These are phyloP conservation scores for Telenomus remus DNA, from an alignment of 1,140 invertebrate species.

Conservation along the genomic window DNA sequence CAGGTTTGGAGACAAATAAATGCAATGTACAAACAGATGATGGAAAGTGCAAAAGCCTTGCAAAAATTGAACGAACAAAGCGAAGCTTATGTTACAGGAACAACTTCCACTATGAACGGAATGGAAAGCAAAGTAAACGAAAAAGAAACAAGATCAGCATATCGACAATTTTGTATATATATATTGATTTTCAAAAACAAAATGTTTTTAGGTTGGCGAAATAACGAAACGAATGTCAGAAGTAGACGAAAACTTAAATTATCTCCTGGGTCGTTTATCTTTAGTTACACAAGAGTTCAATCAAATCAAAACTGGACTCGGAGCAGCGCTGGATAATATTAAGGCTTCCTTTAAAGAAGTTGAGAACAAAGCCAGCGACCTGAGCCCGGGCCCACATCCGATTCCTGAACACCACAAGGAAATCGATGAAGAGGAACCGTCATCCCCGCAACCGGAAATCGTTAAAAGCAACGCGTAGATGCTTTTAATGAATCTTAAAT, in stretches of 20 bases:
- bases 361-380: slow-evolving; percentile 77
- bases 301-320: slow-evolving; percentile 85
- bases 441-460: slow-evolving; percentile 32
- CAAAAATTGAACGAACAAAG: slow-evolving; percentile 87
- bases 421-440: slow-evolving; percentile 45
- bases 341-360: slow-evolving; percentile 81
- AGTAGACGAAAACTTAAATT: slow-evolving; percentile 90
- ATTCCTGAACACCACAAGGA: slow-evolving; percentile 69
- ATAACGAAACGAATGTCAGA: slow-evolving; percentile 88
- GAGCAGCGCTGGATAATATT: slow-evolving; percentile 83
- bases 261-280: slow-evolving; percentile 85
- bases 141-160: too few relatives aligned
- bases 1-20: slow-evolving; percentile 90
- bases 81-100: slow-evolving; percentile 87
- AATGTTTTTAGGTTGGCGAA: slow-evolving; percentile 77
- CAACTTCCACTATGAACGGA: slow-evolving; percentile 85
- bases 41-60: slow-evolving; percentile 83
- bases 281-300: slow-evolving; percentile 91
- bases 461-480: slow-evolving; percentile 31
- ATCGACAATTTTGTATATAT: too few relatives aligned
- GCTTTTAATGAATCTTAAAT: neutral
- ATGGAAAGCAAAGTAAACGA: slow-evolving; percentile 87
- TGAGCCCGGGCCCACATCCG: slow-evolving; percentile 68
- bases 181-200: neutral
- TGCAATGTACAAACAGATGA: slow-evolving; percentile 90